These are phyloP conservation scores for Danaus melanippus DNA, from an alignment of 1,140 invertebrate species.

Conservation along the genomic window DNA sequence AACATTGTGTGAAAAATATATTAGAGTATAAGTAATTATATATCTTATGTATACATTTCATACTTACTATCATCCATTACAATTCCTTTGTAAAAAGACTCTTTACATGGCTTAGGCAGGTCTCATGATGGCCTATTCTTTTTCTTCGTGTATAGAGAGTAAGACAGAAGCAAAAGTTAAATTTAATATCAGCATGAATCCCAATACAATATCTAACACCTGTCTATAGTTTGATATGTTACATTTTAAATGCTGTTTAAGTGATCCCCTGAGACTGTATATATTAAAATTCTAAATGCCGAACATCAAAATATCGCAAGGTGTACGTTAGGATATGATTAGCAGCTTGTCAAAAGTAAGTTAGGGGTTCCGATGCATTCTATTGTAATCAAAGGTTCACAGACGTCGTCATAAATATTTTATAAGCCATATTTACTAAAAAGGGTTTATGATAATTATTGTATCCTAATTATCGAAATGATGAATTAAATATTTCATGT, in stretches of 20 bases:
- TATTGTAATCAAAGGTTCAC: constrained; percentile 60
- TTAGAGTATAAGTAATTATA: no score
- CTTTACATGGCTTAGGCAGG: no score
- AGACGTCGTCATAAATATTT: constrained; percentile 52
- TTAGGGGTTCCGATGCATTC: constrained; percentile 55
- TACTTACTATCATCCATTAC: no score
- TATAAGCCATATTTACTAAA: constrained; percentile 15
- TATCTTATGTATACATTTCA: no score
- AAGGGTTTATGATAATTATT: not conserved
- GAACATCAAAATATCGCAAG: constrained; percentile 57
- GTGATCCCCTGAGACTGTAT: constrained; percentile 45
- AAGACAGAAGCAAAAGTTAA: no score
- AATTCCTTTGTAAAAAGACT: no score
- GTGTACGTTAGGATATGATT: constrained; percentile 65
- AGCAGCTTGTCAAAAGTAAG: constrained; percentile 68
- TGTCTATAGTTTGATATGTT: constrained; percentile 50
- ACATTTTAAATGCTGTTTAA: constrained; percentile 49
- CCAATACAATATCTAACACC: constrained; percentile 30
- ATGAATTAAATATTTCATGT: no score
- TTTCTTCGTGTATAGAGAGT: no score
- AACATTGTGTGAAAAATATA: no score
- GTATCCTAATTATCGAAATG: no score
- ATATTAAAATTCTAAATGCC: constrained; percentile 63
- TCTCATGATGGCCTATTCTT: no score
- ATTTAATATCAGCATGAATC: no score